Evolutionary conservation across 2,888 invertebrate genomes (phyloP), one percentile per base, ranked within the genome.

Genomic region (Aphidoletes aphidimyza): DNA sequence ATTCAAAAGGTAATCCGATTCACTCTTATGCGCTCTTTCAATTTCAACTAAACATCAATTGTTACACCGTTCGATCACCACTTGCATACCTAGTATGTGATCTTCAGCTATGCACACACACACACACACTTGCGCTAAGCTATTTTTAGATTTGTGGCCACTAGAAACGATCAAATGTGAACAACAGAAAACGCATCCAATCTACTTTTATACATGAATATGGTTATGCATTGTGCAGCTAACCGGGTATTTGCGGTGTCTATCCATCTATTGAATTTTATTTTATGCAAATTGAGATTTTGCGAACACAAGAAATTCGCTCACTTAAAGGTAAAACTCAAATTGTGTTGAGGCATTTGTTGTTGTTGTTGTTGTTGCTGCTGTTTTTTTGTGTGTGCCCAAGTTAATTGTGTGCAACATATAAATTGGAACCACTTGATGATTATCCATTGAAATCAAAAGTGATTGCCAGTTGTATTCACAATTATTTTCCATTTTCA

Each of bases 241-340:
- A 11, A 17, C 47, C 54, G 26, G 3, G 30, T 30, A 14, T 69
- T 19, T 54, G 6, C 54, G 22, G 22, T n/a, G n/a, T 17, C 69
- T 69, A 69, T 54, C 54, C 14, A 6, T 54, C 54, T 54, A 54
- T 69, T 69, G 34, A 69, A 69, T 30, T 69, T n/a, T n/a, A n/a
- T n/a, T 30, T 69, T 34, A 69, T 69, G 69, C 14, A 69, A 69
- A 69, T 69, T 34, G 34, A 30, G 69, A 69, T 30, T 22, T 3
- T 14, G 30, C 69, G 30, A 6, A 26, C 26, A 54, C 11, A 30
- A 69, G 34, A 69, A 69, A 30, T 69, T 5, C n/a, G 69, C 34
- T 69, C 69, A 69, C 30, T 69, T 69, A 69, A 30, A 17, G 30
- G 3, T 47, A 22, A 54, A 22, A 54, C 22, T 14, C n/a, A 69